phyloP scores from a whole-genome alignment of 2,888 invertebrate species.

The Dryocosmus kuriphilus region DNA sequence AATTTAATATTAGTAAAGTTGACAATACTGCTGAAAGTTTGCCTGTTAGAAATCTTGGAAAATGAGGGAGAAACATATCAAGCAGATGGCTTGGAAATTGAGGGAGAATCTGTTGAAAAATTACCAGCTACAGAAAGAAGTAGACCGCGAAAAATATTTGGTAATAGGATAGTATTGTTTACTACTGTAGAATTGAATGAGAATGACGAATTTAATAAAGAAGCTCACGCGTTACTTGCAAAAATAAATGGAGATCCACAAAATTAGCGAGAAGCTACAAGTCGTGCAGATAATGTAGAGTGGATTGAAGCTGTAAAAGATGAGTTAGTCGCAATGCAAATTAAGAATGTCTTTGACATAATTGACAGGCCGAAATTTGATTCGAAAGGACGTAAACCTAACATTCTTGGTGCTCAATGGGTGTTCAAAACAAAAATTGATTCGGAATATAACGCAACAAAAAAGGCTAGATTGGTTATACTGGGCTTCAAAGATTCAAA shows the following conservation, averaged over 20 bases:
- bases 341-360: conserved; percentile 48
- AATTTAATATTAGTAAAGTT: not conserved
- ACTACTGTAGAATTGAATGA: not conserved
- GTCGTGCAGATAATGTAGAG: conserved; percentile 33
- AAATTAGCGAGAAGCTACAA: conserved; percentile 44
- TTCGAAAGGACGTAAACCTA: conserved; percentile 42
- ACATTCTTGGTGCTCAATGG: conserved; percentile 55
- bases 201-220: conserved; percentile 34
- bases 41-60: not conserved
- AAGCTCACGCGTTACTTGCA: conserved; percentile 39
- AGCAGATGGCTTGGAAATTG: too few species aligned
- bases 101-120: too few species aligned
- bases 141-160: not conserved
- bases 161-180: not conserved
- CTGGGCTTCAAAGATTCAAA: conserved; percentile 54
- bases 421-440: conserved; percentile 55
- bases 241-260: conserved; percentile 41
- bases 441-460: conserved; percentile 25
- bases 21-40: not conserved
- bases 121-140: not conserved
- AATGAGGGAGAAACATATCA: not conserved
- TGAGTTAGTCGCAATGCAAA: conserved; percentile 49
- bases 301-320: conserved; percentile 49
- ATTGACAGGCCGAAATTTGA: conserved; percentile 41
- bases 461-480: conserved; percentile 52